Evolutionary conservation across 2,113 vertebrate species (phyloP).

Genomic region (Sapayoa aenigma): DNA sequence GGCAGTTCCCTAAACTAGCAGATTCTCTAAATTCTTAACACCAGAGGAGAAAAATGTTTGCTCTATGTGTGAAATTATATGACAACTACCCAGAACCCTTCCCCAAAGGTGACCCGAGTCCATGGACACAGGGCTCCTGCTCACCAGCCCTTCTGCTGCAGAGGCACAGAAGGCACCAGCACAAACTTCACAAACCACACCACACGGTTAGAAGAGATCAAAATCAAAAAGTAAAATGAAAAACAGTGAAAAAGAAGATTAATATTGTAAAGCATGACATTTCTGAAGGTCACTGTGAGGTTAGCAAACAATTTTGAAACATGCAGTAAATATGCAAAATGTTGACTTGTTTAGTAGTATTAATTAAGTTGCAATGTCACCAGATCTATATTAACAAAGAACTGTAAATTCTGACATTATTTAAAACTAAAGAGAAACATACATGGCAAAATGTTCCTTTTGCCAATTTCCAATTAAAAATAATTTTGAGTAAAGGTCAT

Average conservation of each 20-base stretch:
- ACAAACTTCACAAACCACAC: background rate
- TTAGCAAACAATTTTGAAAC: slow-evolving; percentile 60
- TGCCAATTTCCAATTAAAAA: slow-evolving; percentile 78
- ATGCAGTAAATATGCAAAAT: slow-evolving; percentile 49
- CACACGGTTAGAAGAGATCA: background rate
- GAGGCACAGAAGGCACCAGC: background rate
- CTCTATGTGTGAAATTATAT: background rate
- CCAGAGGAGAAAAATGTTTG: background rate
- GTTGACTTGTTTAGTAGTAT: slow-evolving; percentile 66
- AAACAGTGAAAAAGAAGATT: background rate
- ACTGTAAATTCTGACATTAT: slow-evolving; percentile 54
- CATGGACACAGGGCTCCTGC: background rate
- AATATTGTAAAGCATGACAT: background rate
- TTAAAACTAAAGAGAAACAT: slow-evolving; percentile 68
- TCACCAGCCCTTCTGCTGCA: background rate
- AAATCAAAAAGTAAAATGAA: background rate
- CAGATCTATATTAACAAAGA: slow-evolving; percentile 61
- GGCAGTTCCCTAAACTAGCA: background rate
- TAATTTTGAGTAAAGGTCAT: slow-evolving; percentile 78
- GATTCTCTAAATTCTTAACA: background rate
- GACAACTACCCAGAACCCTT: background rate
- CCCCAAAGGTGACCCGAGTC: background rate
- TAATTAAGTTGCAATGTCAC: slow-evolving; percentile 65
- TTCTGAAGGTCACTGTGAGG: slow-evolving; percentile 27
- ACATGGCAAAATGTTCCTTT: slow-evolving; percentile 66